Evolutionary conservation across 1,140 invertebrate genomes (phyloP), one percentile per base, ranked within the genome.

Genomic region (Euura lappo): DNA sequence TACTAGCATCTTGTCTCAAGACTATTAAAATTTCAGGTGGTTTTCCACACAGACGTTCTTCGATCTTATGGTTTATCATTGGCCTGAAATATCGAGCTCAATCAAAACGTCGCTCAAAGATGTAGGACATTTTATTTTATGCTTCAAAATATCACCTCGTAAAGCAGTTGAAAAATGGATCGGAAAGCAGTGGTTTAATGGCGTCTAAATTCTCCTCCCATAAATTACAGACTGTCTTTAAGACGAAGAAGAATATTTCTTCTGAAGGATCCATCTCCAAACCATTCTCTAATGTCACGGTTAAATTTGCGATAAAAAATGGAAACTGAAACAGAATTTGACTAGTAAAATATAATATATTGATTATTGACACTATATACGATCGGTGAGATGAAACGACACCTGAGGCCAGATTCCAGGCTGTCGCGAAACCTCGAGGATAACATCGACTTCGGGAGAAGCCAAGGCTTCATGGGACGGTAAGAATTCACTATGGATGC

Each of bases 41-140:
- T 45, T 90, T 86, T 2, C 92, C 92, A 67, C 90, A 92, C 0
- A 91, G 89, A 79, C 92, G 90, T 67, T 93, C 90, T 78, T 94
- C 91, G 80, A 91, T 88, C 82, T 93, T 93, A 28, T 91, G 91
- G 88, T 94, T 93, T 67, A 95, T 92, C 13, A 93, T 90, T 0
- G 94, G 94, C 74, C 94, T 94, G 68, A 82, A 89, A 85, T 87
- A 86, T 72, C 84, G 83, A 28, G 28, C 28, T 77, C 68, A 65
- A 68, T 47, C 73, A 73, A 64, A 73, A 43, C 79, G 28, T 28
- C 28, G 28, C 1, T 28, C 28, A 87, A 73, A 0, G 78, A 76
- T 5, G 64, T 74, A 71, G 85, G 28, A 79, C 79, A 76, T 88
- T 84, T 45, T 73, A 67, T 72, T 11, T 75, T 74, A 60, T 69